phyloP scores from a whole-genome alignment of 2,888 invertebrate genomes.

The Neoaliturus tenellus region DNA sequence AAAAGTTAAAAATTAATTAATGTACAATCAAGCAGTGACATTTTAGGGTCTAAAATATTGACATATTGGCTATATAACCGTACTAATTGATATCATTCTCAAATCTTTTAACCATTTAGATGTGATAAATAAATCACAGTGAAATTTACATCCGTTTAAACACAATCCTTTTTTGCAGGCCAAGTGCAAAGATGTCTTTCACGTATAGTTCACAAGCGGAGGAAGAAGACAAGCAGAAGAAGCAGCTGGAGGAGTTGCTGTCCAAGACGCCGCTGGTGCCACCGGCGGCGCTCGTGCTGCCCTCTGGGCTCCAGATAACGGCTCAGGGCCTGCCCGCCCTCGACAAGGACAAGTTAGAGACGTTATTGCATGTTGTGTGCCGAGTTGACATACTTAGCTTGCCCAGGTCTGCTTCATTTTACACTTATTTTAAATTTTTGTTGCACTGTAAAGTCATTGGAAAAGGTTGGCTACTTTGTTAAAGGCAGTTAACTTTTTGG shows the following conservation, averaged over 20 bases:
- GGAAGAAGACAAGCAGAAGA: slow-evolving; percentile 54
- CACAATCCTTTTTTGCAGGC: slow-evolving; percentile 48
- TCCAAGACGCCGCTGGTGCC: slow-evolving; percentile 59
- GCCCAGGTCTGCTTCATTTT: slow-evolving; percentile 65
- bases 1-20: no score
- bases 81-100: no score
- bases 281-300: slow-evolving; percentile 61
- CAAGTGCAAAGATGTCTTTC: slow-evolving; percentile 59
- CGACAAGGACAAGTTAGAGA: slow-evolving; percentile 72
- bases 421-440: not conserved
- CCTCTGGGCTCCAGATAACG: slow-evolving; percentile 67
- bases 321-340: slow-evolving; percentile 72
- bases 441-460: not conserved
- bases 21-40: no score
- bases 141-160: no score
- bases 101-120: no score
- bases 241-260: slow-evolving; percentile 38
- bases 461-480: not conserved
- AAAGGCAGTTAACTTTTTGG: no score
- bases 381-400: slow-evolving; percentile 61
- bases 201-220: slow-evolving; percentile 19
- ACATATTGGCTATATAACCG: no score
- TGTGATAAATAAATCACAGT: no score
- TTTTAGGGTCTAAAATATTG: no score
- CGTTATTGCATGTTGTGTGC: slow-evolving; percentile 69